A percentile compares a stretch with the other conserved stretches of the same genome.
These are phyloP conservation scores for Aethes cnicana DNA, from an alignment of 2,888 invertebrate genomes.

Conservation along the genomic window DNA sequence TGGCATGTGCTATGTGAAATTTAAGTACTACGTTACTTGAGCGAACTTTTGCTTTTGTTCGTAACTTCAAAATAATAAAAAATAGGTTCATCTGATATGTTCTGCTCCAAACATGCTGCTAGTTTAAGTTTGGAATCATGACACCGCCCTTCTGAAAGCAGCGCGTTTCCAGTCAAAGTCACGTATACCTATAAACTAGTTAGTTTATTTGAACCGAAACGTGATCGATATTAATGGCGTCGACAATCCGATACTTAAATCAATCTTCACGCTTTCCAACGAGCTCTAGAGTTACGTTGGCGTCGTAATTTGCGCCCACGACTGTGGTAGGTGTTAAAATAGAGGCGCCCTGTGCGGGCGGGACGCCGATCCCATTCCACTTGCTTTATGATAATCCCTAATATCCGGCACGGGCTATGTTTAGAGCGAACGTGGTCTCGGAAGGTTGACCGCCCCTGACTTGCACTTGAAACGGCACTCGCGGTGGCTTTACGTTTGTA, in stretches of 20 bases:
- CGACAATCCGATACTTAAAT: conserved; percentile 50
- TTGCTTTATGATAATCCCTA: conserved; percentile 80
- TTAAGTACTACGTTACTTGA: too few relatives aligned
- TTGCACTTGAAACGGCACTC: conserved; percentile 18
- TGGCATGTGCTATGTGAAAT: conserved; percentile 20
- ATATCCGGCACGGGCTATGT: conserved; percentile 77
- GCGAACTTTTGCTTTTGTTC: too few relatives aligned
- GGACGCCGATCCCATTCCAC: conserved; percentile 68
- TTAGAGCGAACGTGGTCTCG: conserved; percentile 52
- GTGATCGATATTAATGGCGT: conserved; percentile 38
- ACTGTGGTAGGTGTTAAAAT: conserved; percentile 76
- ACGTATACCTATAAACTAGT: conserved; percentile 9
- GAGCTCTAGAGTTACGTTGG: conserved; percentile 47
- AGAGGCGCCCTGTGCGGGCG: conserved; percentile 77
- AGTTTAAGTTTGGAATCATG: too few relatives aligned
- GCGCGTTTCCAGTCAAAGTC: neutral
- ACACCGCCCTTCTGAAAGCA: neutral
- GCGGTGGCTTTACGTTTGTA: conserved; percentile 1
- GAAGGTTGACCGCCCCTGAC: conserved; percentile 46
- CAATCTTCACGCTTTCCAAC: conserved; percentile 47
- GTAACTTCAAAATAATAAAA: too few relatives aligned
- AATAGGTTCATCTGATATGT: too few relatives aligned
- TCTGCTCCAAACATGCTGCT: too few relatives aligned
- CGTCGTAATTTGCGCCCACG: conserved; percentile 78
- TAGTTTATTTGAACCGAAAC: conserved; percentile 9